A percentile compares a stretch with the other conserved stretches of the same genome.
Evolutionary conservation across 2,888 invertebrate species (phyloP).

Genomic region (Temnothorax unifasciatus): DNA sequence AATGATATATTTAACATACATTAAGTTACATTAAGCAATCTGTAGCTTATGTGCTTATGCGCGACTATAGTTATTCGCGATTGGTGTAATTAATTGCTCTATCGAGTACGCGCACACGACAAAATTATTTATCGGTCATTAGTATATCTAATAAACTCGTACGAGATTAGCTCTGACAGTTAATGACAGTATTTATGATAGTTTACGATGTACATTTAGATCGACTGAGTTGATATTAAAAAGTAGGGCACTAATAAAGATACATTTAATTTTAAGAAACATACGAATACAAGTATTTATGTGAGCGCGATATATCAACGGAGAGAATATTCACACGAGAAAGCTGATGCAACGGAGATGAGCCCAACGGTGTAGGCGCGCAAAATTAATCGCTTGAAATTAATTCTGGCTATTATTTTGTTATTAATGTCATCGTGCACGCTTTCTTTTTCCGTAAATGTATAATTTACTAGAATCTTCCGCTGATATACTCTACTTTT

Average conservation of each 20-base stretch:
- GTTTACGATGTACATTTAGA: neutral
- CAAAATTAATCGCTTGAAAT: slow-evolving; percentile 44
- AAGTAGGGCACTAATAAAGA: neutral
- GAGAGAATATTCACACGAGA: slow-evolving; percentile 68
- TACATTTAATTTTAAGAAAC: slow-evolving; percentile 18
- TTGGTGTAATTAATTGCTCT: neutral
- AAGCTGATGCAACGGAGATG: slow-evolving; percentile 73
- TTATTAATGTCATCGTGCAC: slow-evolving; percentile 8
- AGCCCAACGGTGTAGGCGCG: slow-evolving; percentile 73
- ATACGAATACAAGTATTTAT: slow-evolving; percentile 6
- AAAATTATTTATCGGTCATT: slow-evolving; percentile 10
- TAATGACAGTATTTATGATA: neutral
- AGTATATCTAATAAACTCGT: neutral
- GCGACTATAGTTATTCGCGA: too few relatives aligned
- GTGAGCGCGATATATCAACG: slow-evolving; percentile 11
- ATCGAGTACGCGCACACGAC: neutral
- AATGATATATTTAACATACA: too few relatives aligned
- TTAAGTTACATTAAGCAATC: too few relatives aligned
- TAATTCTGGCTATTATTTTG: slow-evolving; percentile 25
- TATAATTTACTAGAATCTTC: slow-evolving; percentile 30
- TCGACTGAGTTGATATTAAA: slow-evolving; percentile 30
- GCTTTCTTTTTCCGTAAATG: slow-evolving; percentile 26
- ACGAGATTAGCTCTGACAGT: neutral
- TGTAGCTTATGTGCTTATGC: too few relatives aligned
- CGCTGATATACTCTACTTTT: neutral